Evolutionary conservation across 2,888 invertebrate species (phyloP), one percentile per base, ranked within the genome.

Genomic region (Ferrisia virgata): DNA sequence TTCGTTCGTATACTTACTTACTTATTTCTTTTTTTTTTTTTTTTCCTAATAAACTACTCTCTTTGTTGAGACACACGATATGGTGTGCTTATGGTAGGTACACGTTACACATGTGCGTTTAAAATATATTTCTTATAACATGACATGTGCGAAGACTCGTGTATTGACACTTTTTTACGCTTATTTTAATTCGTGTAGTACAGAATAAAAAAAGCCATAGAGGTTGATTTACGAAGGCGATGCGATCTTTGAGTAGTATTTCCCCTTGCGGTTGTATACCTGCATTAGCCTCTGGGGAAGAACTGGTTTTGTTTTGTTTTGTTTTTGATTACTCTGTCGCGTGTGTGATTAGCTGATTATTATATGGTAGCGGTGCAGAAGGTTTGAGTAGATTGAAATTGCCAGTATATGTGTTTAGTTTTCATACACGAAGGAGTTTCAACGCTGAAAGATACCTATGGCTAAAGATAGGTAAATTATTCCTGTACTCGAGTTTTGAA

Each of bases 81-180:
- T 36, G 72, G 33, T 36, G 36, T 22, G 18, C 36, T 36, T 76
- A 76, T 36, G 72, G 33, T 36, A 18, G 9, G 18, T 76, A 22
- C n/a, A 76, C 33, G 33, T 33, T 76, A 36, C 72, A 76, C 72
- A 76, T 76, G 72, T 76, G 72, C 72, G 53, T 53, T 76, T 18
- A 13, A 76, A 76, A 76, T 76, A n/a, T 25, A 36, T 76, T 76
- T 76, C 72, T 33, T 76, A 76, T 76, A 76, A 76, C 72, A 76
- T 76, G 72, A 76, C 72, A 76, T 76, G 72, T 76, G 72, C 72
- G 72, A 76, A 76, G 36, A 76, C 72, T 76, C 72, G 72, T 33
- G 72, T 76, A 76, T 76, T 76, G 72, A 76, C 36, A 36, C 72
- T 76, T 36, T 76, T 76, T 36, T 18, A 33, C 36, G 31, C 36